Conservation (phyloP, 2,888 invertebrate species). For the Xylota sylvarum region DNA sequence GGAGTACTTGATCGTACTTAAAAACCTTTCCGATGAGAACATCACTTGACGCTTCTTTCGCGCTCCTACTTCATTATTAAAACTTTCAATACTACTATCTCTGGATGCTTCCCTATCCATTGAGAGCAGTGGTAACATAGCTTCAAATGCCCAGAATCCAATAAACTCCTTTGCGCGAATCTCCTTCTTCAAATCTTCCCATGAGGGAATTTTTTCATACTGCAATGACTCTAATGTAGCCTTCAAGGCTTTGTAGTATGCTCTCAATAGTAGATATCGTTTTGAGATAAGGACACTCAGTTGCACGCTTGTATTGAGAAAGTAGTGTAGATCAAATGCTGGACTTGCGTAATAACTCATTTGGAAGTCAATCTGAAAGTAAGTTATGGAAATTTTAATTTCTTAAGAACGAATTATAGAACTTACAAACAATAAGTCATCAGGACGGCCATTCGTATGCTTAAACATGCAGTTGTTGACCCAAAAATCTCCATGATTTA, state of each 20-base stretch:
- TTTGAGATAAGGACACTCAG: slow-evolving; percentile 64
- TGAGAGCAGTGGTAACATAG: slow-evolving; percentile 74
- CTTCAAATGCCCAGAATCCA: slow-evolving; percentile 74
- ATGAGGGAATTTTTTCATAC: slow-evolving; percentile 68
- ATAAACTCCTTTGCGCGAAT: slow-evolving; percentile 73
- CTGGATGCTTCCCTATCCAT: slow-evolving; percentile 71
- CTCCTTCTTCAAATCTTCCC: slow-evolving; percentile 70
- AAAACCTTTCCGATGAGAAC: slow-evolving; percentile 72
- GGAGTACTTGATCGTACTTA: slow-evolving; percentile 70
- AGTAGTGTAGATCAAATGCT: slow-evolving; percentile 77
- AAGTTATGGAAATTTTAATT: not conserved
- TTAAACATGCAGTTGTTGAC: slow-evolving; percentile 85
- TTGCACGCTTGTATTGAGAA: slow-evolving; percentile 74
- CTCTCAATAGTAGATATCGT: slow-evolving; percentile 48
- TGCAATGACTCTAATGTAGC: slow-evolving; percentile 62
- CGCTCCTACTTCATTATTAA: slow-evolving; percentile 46
- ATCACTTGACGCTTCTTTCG: slow-evolving; percentile 62
- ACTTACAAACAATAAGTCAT: slow-evolving; percentile 82
- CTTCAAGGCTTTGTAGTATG: slow-evolving; percentile 63
- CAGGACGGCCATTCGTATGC: slow-evolving; percentile 79
- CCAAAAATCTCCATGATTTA: slow-evolving; percentile 85
- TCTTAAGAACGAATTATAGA: not conserved
- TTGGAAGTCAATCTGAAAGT: slow-evolving; percentile 77
- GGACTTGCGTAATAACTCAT: slow-evolving; percentile 69
- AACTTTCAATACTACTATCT: slow-evolving; percentile 70